Base-by-base conservation (phyloP, 2,888 invertebrate genomes). In the Callimorpha dominula region DNA sequence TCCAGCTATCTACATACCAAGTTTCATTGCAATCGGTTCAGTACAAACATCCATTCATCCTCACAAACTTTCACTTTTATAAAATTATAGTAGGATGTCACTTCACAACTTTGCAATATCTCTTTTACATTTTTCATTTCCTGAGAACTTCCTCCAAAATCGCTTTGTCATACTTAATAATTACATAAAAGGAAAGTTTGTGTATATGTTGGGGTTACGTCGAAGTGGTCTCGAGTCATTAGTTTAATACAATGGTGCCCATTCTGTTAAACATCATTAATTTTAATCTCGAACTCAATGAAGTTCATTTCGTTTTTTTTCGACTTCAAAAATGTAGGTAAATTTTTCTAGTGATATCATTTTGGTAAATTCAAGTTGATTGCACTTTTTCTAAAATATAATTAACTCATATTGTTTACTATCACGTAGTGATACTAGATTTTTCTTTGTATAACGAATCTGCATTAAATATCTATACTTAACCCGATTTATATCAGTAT, bases 161-260 rank as follows among this genome's bases (percentile, higher is more conserved):
- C 72, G 72, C 68, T 68, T 68, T 54, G 54, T 72, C 72, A 68
- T 68, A 54, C 68, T 68, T 68, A 68, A 68, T 72, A 64, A 72
- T 72, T 68, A 57, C 63, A 68, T 68, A 72, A 46, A 31, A 68
- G 63, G 67, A 31, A 72, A 68, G 72, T 68, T 68, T 68, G 64
- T 71, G 60, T 62, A 54, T 71, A 49, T 50, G 66, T 57, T 40
- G 52, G 60, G 42, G 66, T 62, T 63, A 63, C 31, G 20, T 40
- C 65, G 65, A 71, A 60, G 65, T 60, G 42, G 40, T 57, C 49
- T 65, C 14, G 60, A 71, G 50, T 66, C 65, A 60, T 57, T 71
- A 60, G 50, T 17, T 50, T 49, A 57, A 50, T 31, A 65, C 65
- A 50, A 65, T 65, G 62, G 62, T 62, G 11, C 50, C 11, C 17